phyloP scores from a whole-genome alignment of 1,140 invertebrate genomes.

The Aphelinus certus region DNA sequence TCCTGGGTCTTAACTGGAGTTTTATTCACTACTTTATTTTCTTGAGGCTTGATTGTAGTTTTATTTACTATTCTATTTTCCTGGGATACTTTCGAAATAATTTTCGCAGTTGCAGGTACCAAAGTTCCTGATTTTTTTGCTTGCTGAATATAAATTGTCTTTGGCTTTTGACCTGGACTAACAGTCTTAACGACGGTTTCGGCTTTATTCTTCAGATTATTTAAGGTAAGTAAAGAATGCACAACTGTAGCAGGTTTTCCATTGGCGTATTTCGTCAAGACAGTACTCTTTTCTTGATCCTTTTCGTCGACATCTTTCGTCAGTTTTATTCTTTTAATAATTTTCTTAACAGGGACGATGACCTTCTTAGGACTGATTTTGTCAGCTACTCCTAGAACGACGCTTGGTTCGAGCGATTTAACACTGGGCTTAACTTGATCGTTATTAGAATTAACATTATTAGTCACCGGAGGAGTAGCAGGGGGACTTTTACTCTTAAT shows the following conservation, averaged over 20 bases:
- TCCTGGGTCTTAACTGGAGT: too few species aligned
- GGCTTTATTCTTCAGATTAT: constrained; percentile 20
- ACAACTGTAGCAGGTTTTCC: constrained; percentile 3
- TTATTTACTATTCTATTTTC: constrained; percentile 22
- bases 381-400: not conserved
- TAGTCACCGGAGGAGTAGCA: not conserved
- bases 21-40: constrained; percentile 22
- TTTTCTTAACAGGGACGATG: constrained; percentile 19
- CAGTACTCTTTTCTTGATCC: constrained; percentile 14
- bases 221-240: not conserved
- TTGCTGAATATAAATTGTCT: constrained; percentile 5
- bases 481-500: constrained; percentile 35
- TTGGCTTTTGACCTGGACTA: constrained; percentile 10
- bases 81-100: constrained; percentile 11
- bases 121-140: constrained; percentile 11
- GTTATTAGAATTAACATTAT: not conserved
- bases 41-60: not conserved
- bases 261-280: constrained; percentile 1
- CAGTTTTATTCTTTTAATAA: constrained; percentile 24
- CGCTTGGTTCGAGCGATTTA: not conserved
- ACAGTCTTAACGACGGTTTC: not conserved
- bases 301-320: constrained; percentile 15
- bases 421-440: not conserved
- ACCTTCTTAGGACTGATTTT: constrained; percentile 8
- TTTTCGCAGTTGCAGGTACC: constrained; percentile 2